Base-by-base conservation (phyloP, 2,113 vertebrate genomes). In the Semicossyphus pulcher region DNA sequence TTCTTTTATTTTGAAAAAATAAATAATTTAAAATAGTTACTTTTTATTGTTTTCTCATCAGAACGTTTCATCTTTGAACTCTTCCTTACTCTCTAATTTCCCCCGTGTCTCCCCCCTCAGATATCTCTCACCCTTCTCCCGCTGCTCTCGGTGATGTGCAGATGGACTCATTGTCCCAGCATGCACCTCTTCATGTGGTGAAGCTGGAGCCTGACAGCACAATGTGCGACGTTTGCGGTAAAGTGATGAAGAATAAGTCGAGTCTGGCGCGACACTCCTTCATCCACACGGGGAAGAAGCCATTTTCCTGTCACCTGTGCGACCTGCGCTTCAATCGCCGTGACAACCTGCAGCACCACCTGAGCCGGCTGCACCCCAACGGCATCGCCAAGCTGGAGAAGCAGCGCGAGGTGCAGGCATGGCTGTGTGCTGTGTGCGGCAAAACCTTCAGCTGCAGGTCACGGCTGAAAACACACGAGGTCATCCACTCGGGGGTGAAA, bases 171-270 rank as follows among this genome's bases (percentile, higher is more conserved):
- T n/a, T 21, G 2, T 77, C 81, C 60, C 83, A 78, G 44, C 41
- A 63, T 59, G 86, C 56, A 49, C 11, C 67, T 47, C 21, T 79
- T 2, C 6, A 0, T 0, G 10, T 2, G 3, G 76, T 86, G 60
- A 89, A 91, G 83, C 75, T 82, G 66, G 88, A 91, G 84, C 41
- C 20, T 0, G 69, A 70, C n/a, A 85, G 65, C 81, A 81, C 56
- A 5, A 31, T 86, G 67, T 91, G 90, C 0, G 86, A 90, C 10
- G 72, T 90, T 0, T 91, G 90, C 0, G 90, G 90, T 0, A 90
- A 91, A 68, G 90, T 90, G 64, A 88, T 92, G 84, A 90, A 90
- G 79, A 89, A 77, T 28, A 89, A 87, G 49, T 83, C 90, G 0
- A 92, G 90, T 23, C 81, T 92, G 56, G 80, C 84, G 0, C 86